Evolutionary conservation across 2,113 vertebrate species (phyloP).

Genomic region (Nycticryphes semicollaris): DNA sequence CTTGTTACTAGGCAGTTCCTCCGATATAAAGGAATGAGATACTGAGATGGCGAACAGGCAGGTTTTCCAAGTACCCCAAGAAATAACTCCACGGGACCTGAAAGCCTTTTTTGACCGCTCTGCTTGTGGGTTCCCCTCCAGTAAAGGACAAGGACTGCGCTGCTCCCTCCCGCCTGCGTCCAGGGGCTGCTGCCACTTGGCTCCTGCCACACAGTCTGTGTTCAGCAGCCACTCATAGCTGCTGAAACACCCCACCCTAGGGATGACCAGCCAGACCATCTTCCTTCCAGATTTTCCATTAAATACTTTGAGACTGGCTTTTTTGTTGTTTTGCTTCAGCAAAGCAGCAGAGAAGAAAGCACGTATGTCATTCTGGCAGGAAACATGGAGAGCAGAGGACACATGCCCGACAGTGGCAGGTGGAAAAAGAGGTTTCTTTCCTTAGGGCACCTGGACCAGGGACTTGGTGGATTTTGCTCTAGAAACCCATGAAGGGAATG

Average conservation of each 20-base stretch:
- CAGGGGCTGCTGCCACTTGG: not conserved
- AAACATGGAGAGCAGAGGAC: not conserved
- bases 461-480: not conserved
- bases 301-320: not conserved
- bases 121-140: not conserved
- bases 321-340: not conserved
- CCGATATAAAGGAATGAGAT: not conserved
- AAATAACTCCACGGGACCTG: not conserved
- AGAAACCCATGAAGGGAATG: not conserved
- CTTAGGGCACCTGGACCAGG: not conserved
- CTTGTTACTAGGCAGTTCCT: not conserved
- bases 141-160: not conserved
- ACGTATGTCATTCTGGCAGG: not conserved
- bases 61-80: not conserved
- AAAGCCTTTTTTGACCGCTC: not conserved
- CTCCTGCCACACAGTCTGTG: rapidly evolving
- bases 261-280: not conserved
- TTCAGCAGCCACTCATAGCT: not conserved
- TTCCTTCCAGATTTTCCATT: not conserved
- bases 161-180: not conserved
- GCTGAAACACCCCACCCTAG: not conserved
- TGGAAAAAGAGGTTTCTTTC: not conserved
- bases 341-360: not conserved
- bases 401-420: not conserved
- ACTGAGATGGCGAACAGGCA: not conserved